Base-by-base conservation (phyloP, 2,113 vertebrate species). In the Crotalus viridis region DNA sequence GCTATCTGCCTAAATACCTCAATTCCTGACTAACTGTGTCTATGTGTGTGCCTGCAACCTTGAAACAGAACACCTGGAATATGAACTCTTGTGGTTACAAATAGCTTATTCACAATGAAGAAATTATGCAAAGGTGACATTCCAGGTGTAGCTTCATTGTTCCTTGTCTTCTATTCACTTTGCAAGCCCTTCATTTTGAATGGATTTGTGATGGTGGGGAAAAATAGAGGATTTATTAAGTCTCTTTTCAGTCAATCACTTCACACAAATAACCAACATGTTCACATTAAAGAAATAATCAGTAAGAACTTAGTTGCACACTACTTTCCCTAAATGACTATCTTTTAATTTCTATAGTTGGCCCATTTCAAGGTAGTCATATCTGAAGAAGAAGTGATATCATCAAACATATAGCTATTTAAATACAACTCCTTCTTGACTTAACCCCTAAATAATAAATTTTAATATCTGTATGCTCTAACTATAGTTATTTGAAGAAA, bases 151-250 rank as follows among this genome's bases (percentile, higher is more conserved):
- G 95, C 93, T 64, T 90, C 57, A 74, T 85, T 48, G 22, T 24
- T 28, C 48, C 5, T 12, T 10, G 12, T 52, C 89, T 52, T 92
- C 85, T 28, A 8, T 33, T 69, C 86, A 28, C 12, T 39, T 74
- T 89, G 89, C 81, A 88, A 95, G 91, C 85, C 91, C 93, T 96
- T 95, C 95, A 95, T 95, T 93, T 19, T 54, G 94, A 95, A 95
- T 96, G 89, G 95, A 96, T 97, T 96, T 96, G 89, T 88, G 91
- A 69, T 90, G 89, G 61, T 4, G n/a, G 95, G 94, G 97, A 96
- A 10, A 94, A 2, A 94, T 88, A 88, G 95, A 94, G 92, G 92
- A 95, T 97, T 97, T 97, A 97, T 97, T 96, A 97, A 97, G 95
- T 97, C 95, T 97, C 96, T 95, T 96, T 94, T 96, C 94, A 96